Evolutionary conservation across 2,888 invertebrate species (phyloP), one percentile per base, ranked within the genome.

Genomic region (Acleris literana): DNA sequence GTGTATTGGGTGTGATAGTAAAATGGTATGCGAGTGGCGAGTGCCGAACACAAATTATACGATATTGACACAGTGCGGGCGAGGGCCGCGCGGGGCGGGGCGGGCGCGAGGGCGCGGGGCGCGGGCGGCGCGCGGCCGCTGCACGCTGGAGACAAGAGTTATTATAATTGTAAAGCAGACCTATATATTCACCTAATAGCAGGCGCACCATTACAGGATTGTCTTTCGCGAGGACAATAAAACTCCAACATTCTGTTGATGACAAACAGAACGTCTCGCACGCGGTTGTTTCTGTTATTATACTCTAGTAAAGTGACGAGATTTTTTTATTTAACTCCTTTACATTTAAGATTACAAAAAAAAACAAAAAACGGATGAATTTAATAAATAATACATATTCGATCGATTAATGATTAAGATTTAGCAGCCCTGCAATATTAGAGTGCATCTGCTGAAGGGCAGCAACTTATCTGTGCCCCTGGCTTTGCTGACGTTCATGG

Each of bases 91-190:
- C 25, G 20, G 56, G 54, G 63, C 56, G 63, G 29, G 33, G 51
- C 25, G 33, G 33, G 29, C 57, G 33, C 53, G 58, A 54, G 25
- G 25, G 64, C 39, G 64, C 7, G 33, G 44, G 56, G 56, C 20
- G 59, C 60, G 65, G 56, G 46, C 60, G 44, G 59, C 60, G 65
- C 60, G 44, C 64, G 63, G 53, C 68, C 71, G 68, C 66, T 64
- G 62, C 65, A 51, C 54, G 69, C 57, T 60, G 58, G 63, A 57
- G 49, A 66, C 66, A 62, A 66, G 61, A 51, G 58, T 56, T 63
- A 72, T 72, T 72, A 70, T 69, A 72, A 72, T 72, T 72, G 72
- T 69, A 72, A 72, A 72, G 68, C 57, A 68, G 67, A 63, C 68
- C 57, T 64, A 64, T 58, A 65, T 68, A 66, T 66, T 56, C 57